A percentile compares a stretch with the other conserved stretches of the same genome.
Evolutionary conservation across 64 coral and sea anemone species (phyloP).

Genomic region (Anthopleura sola): DNA sequence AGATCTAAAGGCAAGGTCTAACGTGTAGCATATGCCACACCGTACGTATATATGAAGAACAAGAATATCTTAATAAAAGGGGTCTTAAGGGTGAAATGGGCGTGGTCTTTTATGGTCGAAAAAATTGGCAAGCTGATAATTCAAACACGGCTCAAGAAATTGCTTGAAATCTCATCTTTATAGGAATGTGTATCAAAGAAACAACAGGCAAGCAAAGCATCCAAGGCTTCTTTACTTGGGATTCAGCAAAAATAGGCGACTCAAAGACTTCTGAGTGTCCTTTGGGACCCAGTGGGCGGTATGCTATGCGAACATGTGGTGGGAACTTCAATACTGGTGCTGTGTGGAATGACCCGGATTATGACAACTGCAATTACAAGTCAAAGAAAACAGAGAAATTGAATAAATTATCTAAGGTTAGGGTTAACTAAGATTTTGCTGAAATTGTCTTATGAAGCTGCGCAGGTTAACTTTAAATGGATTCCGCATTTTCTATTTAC

Average conservation of each 20-base stretch:
- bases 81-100: too few species aligned
- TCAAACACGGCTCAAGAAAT: too few species aligned
- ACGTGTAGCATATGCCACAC: too few species aligned
- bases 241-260: slow-evolving; percentile 25
- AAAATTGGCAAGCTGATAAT: too few species aligned
- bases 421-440: neutral
- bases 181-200: neutral
- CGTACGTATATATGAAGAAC: too few species aligned
- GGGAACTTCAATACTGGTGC: slow-evolving; percentile 50
- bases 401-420: slow-evolving; percentile 29
- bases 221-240: slow-evolving; percentile 29
- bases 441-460: neutral
- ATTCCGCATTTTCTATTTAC: too few species aligned
- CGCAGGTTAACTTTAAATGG: neutral
- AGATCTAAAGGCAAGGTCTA: too few species aligned
- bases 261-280: slow-evolving; percentile 8
- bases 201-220: slow-evolving; percentile 33
- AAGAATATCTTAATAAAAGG: too few species aligned
- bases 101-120: too few species aligned
- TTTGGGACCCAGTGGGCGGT: neutral
- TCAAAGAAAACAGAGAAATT: slow-evolving; percentile 39
- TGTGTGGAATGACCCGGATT: slow-evolving; percentile 28
- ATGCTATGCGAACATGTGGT: slow-evolving; percentile 31
- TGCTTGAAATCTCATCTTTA: too few species aligned
- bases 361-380: too few species aligned